Evolutionary conservation across 1,140 invertebrate species (phyloP), one percentile per base, ranked within the genome.

Genomic region (Eurosta solidaginis): DNA sequence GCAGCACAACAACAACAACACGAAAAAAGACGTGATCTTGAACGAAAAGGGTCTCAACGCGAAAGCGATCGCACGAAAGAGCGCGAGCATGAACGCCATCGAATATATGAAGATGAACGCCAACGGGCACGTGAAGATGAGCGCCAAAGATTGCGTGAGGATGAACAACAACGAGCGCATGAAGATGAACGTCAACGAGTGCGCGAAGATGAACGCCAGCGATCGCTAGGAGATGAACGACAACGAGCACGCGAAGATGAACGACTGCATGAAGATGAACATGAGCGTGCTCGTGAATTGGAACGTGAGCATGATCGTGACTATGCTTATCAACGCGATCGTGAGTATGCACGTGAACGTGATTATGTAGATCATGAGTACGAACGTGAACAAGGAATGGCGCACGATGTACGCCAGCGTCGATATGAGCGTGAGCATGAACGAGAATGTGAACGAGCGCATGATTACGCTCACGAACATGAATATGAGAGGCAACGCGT

Each of bases 241-340:
- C 80, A 82, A 25, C 77, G 79, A 25, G 42, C 79, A 76, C 81
- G 79, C 36, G 79, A 82, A 14, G 80, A 82, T 9, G 80, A 78
- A 10, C 80, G 81, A 42, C 80, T 79, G 49, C 81, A 79, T 76
- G 81, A 83, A 80, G 79, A 77, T 76, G 81, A 82, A 76, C 50
- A 79, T 40, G 80, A 82, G 74, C 63, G 79, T 20, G 74, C 76
- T 36, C 80, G 77, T 45, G 52, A 76, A 4, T 76, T 27, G 50
- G 12, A 10, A 47, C 45, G 14, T 47, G 45, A 17, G n/a, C n/a
- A n/a, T 5, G 27, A 25, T n/a, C 54, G 29, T n/a, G 12, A 47
- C 7, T 14, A n/a, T 5, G 54, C 27, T 29, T 54, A 54, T 27
- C 17, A 10, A 54, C 33, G 27, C 7, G 59, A 63, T 4, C 25